Conservation (phyloP, 2,113 vertebrate species). For the Oncorhynchus masou region DNA sequence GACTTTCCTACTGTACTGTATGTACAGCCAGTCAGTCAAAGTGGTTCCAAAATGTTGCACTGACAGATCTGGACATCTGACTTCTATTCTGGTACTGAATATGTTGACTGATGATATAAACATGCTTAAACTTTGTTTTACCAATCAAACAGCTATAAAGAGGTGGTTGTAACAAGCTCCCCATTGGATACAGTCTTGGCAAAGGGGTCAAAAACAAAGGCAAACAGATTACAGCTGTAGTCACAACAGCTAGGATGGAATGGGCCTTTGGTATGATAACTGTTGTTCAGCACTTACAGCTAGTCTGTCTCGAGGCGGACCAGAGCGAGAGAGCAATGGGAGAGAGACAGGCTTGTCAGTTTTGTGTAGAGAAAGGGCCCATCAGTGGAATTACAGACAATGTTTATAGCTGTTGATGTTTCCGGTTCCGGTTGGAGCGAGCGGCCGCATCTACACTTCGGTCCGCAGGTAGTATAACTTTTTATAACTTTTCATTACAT, state of each 20-base stretch:
- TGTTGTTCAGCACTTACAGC: background rate
- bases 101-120: background rate
- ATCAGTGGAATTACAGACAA: background rate
- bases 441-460: too few species aligned
- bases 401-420: too few species aligned
- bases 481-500: too few species aligned
- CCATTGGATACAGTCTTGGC: background rate
- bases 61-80: background rate
- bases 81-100: background rate
- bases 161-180: background rate
- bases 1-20: constrained; percentile 1
- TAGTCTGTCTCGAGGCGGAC: background rate
- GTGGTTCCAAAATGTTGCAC: background rate
- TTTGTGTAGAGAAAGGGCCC: background rate
- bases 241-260: background rate
- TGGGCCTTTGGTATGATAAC: background rate
- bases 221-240: background rate
- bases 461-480: too few species aligned
- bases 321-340: background rate
- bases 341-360: background rate
- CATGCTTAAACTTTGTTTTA: background rate
- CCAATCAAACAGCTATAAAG: background rate
- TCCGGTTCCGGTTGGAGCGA: too few species aligned
- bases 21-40: background rate
- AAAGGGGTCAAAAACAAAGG: background rate